Percentiles rank a stretch among this genome's conserved stretches.
These are phyloP conservation scores for Aphodius sticticus DNA, from an alignment of 2,888 invertebrate species.

Conservation along the genomic window DNA sequence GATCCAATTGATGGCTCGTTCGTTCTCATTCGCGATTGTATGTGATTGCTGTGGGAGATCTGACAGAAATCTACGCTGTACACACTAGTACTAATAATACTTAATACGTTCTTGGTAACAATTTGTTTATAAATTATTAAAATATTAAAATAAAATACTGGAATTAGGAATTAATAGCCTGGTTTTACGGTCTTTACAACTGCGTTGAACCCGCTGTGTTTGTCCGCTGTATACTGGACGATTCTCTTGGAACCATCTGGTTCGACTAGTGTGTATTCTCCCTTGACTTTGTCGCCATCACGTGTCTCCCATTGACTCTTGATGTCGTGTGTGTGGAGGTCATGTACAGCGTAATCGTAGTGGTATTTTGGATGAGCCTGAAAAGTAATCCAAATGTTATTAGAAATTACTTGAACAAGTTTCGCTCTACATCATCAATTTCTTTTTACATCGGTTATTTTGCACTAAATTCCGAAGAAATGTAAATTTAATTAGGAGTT, in stretches of 20 bases:
- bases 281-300: slow-evolving; percentile 60
- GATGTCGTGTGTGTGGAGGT: slow-evolving; percentile 61
- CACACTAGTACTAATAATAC: background rate
- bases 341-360: slow-evolving; percentile 61
- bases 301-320: slow-evolving; percentile 61
- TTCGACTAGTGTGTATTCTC: slow-evolving; percentile 59
- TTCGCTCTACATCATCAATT: too few species aligned
- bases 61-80: background rate
- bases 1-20: too few species aligned
- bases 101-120: background rate
- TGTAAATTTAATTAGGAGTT: too few species aligned
- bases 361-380: slow-evolving; percentile 60
- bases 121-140: background rate
- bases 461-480: too few species aligned
- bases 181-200: slow-evolving; percentile 54
- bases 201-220: slow-evolving; percentile 57
- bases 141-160: background rate
- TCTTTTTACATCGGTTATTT: too few species aligned
- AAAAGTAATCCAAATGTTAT: slow-evolving; percentile 39
- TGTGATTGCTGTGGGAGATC: background rate
- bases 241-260: slow-evolving; percentile 57
- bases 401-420: too few species aligned
- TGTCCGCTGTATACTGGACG: slow-evolving; percentile 57
- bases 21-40: background rate
- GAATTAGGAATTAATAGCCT: slow-evolving; percentile 43